phyloP scores from a whole-genome alignment of 1,140 invertebrate genomes.

The Megalonaias nervosa region DNA sequence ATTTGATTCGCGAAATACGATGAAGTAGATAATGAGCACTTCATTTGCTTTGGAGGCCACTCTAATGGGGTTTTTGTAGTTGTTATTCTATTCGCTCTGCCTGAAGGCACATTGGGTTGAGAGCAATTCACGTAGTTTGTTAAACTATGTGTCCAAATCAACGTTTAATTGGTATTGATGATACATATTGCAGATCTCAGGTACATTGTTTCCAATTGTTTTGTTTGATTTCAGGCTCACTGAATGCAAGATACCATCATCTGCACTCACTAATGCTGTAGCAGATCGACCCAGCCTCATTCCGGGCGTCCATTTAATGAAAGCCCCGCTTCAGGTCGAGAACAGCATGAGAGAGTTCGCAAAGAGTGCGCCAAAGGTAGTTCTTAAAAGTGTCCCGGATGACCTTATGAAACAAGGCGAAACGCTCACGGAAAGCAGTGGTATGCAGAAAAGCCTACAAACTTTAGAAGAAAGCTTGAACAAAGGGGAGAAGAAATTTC shows the following conservation, averaged over 20 bases:
- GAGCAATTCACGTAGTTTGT: background rate
- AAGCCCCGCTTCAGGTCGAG: slow-evolving; percentile 6
- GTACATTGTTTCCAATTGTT: too few species aligned
- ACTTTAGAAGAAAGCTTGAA: too few species aligned
- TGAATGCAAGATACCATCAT: slow-evolving; percentile 21
- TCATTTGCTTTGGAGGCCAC: too few species aligned
- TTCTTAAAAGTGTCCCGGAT: slow-evolving; percentile 15
- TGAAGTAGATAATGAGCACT: too few species aligned
- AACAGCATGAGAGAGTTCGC: slow-evolving; percentile 23
- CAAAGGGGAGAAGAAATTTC: too few species aligned
- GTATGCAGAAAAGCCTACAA: too few species aligned
- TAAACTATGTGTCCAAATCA: background rate
- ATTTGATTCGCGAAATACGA: too few species aligned
- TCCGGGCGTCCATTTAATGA: slow-evolving; percentile 26
- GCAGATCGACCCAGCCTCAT: slow-evolving; percentile 19
- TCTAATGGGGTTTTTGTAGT: too few species aligned
- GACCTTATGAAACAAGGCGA: background rate
- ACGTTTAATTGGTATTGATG: background rate
- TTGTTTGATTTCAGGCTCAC: slow-evolving; percentile 14
- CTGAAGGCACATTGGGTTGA: background rate
- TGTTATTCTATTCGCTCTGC: too few species aligned
- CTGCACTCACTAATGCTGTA: slow-evolving; percentile 12
- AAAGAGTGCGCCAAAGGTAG: slow-evolving; percentile 19
- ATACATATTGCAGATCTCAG: background rate
- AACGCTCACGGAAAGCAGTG: too few species aligned